Conservation (phyloP, 2,113 vertebrate genomes). For the Pterocles orientalis region DNA sequence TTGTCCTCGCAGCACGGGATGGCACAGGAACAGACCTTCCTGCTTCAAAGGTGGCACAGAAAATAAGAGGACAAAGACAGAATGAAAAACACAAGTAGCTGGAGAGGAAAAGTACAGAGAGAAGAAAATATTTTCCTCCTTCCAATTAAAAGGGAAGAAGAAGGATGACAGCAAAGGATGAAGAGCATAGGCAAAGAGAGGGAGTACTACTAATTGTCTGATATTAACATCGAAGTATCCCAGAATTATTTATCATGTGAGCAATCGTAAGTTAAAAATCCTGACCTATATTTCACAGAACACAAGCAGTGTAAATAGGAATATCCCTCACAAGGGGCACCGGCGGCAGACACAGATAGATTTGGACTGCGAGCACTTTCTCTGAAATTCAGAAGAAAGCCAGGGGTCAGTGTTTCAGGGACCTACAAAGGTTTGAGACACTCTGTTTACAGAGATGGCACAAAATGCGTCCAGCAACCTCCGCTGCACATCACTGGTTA, state of each 20-base stretch:
- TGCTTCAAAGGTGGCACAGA: not conserved
- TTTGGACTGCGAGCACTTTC: not conserved
- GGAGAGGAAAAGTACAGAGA: not conserved
- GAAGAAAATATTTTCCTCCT: not conserved
- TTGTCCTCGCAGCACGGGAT: fast-evolving
- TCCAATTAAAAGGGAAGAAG: not conserved
- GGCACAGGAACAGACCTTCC: not conserved
- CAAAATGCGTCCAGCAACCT: not conserved
- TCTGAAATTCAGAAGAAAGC: not conserved
- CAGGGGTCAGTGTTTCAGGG: not conserved
- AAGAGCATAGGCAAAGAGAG: not conserved
- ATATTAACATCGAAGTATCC: not conserved
- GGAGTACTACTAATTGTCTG: not conserved
- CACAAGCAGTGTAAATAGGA: not conserved
- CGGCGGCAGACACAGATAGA: fast-evolving
- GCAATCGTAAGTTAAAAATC: not conserved
- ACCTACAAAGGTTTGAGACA: not conserved
- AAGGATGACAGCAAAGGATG: not conserved
- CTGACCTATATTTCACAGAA: not conserved
- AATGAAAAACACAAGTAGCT: not conserved
- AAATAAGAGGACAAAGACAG: not conserved
- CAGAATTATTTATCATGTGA: not conserved
- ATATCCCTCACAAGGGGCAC: not conserved
- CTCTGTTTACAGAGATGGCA: not conserved
- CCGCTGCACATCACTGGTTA: not conserved